Conservation (phyloP, 2,113 vertebrate species). For the Phrynosoma blainvillii region DNA sequence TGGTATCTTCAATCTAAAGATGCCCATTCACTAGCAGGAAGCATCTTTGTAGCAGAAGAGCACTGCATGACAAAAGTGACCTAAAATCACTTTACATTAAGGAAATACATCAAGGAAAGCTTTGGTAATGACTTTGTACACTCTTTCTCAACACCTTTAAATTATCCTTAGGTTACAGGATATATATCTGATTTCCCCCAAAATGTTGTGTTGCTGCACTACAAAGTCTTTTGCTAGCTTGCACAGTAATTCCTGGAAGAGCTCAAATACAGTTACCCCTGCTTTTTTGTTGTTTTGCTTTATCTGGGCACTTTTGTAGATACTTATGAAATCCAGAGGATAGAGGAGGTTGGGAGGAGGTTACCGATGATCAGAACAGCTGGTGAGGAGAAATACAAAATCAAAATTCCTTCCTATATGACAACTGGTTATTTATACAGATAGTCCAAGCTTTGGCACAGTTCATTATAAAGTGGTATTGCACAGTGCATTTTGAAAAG, state of each 20-base stretch:
- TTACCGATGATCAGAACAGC: not conserved
- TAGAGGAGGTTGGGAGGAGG: no score
- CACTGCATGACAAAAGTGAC: not conserved
- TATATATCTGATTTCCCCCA: not conserved
- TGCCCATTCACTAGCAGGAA: not conserved
- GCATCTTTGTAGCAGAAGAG: not conserved
- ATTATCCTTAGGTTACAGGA: not conserved
- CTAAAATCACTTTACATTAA: not conserved
- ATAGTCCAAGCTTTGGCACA: not conserved
- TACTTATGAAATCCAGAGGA: not conserved
- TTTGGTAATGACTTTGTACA: not conserved
- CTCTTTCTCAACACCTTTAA: not conserved
- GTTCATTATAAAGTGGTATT: no score
- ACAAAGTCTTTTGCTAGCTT: not conserved
- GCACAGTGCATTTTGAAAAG: not conserved
- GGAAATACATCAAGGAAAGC: not conserved
- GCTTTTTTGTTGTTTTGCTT: not conserved
- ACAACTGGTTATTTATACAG: not conserved
- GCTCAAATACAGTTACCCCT: no score
- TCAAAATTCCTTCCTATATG: not conserved
- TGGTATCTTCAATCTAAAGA: not conserved
- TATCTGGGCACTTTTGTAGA: not conserved
- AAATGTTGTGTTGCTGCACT: not conserved
- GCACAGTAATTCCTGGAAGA: not conserved
- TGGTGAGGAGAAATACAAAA: not conserved